Evolutionary conservation across 2,888 invertebrate species (phyloP), one percentile per base, ranked within the genome.

Genomic region (Acanthosepion lycidas): DNA sequence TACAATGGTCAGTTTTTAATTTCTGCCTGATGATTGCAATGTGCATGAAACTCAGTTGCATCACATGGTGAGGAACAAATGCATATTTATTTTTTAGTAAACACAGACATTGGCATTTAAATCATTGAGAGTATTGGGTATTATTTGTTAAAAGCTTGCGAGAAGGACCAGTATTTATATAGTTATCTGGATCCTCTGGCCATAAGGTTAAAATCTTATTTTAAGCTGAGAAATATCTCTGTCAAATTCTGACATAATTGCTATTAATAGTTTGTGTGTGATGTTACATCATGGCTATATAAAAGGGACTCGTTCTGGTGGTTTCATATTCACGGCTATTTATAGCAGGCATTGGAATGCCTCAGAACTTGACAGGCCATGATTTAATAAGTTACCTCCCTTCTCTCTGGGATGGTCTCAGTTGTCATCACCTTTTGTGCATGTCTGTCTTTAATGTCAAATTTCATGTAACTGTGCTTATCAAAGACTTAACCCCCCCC

Each of bases 361-460:
- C n/a, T n/a, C 28, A 12, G 0, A 78, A 33, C n/a, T 78, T 33
- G n/a, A 78, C 78, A 78, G 6, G 78, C n/a, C n/a, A 33, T n/a
- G 78, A 78, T n/a, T 78, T 78, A 78, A 33, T 78, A 33, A 78
- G 78, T 78, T 78, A 78, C 78, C 78, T 78, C 78, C 78, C 78
- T 78, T 78, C n/a, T 78, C 78, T 33, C 23, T 78, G n/a, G 23
- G 12, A n/a, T 23, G 0, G 15, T 78, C 78, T 78, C 28, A 2
- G 6, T 28, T 78, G 78, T 78, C 78, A 78, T 15, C 28, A 78
- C 28, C 28, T 78, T 78, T 78, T 78, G 15, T n/a, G 78, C 78
- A 33, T 78, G 12, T 78, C 20, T 64, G 64, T 64, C 20, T 64
- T 64, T 3, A 26, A 64, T 64, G 64, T 64, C 64, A n/a, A 78